These are phyloP conservation scores for Meiosimyza decipiens DNA, from an alignment of 2,888 invertebrate genomes.

Conservation along the genomic window DNA sequence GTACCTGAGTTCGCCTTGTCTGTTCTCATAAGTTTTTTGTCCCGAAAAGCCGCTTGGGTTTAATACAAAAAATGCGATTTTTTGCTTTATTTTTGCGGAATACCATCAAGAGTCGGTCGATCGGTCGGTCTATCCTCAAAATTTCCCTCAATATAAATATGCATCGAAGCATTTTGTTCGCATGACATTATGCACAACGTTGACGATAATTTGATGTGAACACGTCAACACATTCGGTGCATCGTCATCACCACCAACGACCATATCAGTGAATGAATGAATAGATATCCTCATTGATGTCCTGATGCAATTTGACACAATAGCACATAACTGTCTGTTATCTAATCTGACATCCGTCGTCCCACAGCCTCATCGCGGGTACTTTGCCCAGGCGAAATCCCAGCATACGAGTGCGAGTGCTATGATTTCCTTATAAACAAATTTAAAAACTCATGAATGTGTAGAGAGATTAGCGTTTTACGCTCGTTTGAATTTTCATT, in stretches of 20 bases:
- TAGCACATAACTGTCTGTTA: constrained; percentile 40
- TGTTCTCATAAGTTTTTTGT: no score
- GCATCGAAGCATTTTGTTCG: not conserved
- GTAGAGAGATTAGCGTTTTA: constrained; percentile 65
- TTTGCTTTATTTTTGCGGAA: no score
- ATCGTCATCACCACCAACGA: constrained; percentile 32
- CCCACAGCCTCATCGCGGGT: constrained; percentile 1
- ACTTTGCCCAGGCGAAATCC: not conserved
- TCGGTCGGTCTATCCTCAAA: no score
- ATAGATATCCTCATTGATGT: constrained; percentile 37
- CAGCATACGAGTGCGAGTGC: constrained; percentile 7
- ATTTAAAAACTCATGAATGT: constrained; percentile 49
- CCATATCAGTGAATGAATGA: not conserved
- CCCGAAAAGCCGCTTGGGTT: no score
- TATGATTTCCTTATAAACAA: constrained; percentile 57
- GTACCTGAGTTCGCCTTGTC: no score
- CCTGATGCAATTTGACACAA: constrained; percentile 48
- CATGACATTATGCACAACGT: not conserved
- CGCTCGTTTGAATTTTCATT: constrained; percentile 66
- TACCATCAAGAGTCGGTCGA: no score
- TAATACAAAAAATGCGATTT: no score
- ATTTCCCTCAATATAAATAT: no score
- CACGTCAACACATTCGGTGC: constrained; percentile 42
- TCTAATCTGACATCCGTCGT: constrained; percentile 59
- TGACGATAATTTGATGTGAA: constrained; percentile 28